Base-by-base conservation (phyloP, 2,113 vertebrate species). In the Anarhynchus alexandrinus region DNA sequence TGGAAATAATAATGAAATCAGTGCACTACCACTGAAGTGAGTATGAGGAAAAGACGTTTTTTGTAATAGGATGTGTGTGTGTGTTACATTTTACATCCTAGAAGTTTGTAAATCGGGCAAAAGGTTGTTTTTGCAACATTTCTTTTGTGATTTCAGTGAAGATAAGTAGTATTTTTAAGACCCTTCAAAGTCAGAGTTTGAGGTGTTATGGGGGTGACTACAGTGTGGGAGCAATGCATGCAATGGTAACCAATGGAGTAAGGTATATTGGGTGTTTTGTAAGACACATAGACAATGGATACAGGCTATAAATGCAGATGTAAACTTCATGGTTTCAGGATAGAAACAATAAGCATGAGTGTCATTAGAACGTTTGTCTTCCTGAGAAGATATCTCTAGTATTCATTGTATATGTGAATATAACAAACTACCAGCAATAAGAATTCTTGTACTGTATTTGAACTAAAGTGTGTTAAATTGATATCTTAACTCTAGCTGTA, bases 161-260 rank as follows among this genome's bases (percentile, higher is more conserved):
- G 38, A n/a, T n/a, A 62, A 66, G 11, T 17, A 38, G 17, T n/a
- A 32, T 38, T 64, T 74, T 32, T 20, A 54, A 32, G 27, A 36
- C 64, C 12, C 21, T 62, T 74, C 34, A n/a, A 38, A 76, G 15
- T n/a, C 17, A 8, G 13, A 36, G 19, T 61, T 34, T 34, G 74
- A 61, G 77, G 7, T 0, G 0, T 42, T 45, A 21, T 2, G 2
- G 20, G 15, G 26, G 10, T 51, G 45, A 59, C 29, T 43, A 22
- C 40, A 55, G 15, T 2, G 9, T 13, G 36, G 20, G 7, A 85
- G 16, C 51, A 62, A 5, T 29, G 30, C 23, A 15, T 10, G 14
- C 20, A 40, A 4, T 12, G 14, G 45, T 18, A n/a, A 49, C 16
- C 51, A 42, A 6, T 13, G 4, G 51, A 4, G 1, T 7, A 29